Evolutionary conservation across 2,113 vertebrate species (phyloP).

Genomic region (Clupea harengus): DNA sequence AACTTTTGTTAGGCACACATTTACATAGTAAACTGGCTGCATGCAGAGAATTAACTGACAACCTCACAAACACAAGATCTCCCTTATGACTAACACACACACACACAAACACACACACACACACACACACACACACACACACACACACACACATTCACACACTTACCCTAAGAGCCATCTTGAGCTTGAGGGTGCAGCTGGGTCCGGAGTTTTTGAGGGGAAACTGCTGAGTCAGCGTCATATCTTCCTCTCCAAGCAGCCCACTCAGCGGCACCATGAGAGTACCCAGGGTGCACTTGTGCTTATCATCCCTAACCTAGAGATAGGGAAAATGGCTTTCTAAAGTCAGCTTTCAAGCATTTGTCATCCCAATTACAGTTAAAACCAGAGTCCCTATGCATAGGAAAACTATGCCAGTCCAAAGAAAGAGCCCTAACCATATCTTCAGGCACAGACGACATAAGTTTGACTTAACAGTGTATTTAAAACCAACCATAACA

Average conservation of each 20-base stretch:
- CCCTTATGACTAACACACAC: not conserved
- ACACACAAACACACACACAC: not conserved
- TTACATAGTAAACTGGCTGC: not conserved
- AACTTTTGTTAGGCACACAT: not conserved
- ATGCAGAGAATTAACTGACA: not conserved
- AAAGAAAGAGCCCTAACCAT: not conserved
- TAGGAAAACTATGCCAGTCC: not conserved
- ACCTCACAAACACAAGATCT: too few species aligned
- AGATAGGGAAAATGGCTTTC: not conserved
- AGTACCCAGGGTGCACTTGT: conserved; percentile 88
- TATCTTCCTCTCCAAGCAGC: conserved; percentile 80
- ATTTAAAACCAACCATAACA: not conserved
- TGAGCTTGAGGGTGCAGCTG: conserved; percentile 90
- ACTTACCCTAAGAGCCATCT: conserved; percentile 88
- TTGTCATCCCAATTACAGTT: not conserved
- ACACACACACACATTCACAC: not conserved
- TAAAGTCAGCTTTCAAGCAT: not conserved
- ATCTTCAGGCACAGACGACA: not conserved
- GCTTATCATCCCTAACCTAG: conserved; percentile 91
- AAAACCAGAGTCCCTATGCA: not conserved
- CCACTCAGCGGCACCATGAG: conserved; percentile 80
- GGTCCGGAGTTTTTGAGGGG: conserved; percentile 89
- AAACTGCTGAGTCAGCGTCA: conserved; percentile 88
- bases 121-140: conserved; percentile 57
- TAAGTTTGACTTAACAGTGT: not conserved